Evolutionary conservation across 2,113 vertebrate species (phyloP).

Genomic region (Oryzias melastigma): DNA sequence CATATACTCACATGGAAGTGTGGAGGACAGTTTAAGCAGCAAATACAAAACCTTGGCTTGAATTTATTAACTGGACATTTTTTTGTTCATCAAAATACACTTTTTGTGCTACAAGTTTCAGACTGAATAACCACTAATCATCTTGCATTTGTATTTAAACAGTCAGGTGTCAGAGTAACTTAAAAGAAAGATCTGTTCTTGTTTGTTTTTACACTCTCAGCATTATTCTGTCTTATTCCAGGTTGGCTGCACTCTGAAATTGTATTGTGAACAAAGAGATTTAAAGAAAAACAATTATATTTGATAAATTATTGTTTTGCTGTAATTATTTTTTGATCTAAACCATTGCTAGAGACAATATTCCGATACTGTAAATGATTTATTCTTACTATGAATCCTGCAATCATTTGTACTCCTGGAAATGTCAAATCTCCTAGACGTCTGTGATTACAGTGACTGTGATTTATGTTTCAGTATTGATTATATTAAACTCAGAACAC

Average conservation of each 20-base stretch:
- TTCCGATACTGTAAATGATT: not conserved
- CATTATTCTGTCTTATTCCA: too few species aligned
- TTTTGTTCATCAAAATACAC: too few species aligned
- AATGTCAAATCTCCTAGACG: conserved; percentile 13
- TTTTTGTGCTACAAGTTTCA: too few species aligned
- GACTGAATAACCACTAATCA: too few species aligned
- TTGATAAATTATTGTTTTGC: conserved; percentile 52
- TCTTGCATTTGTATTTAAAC: too few species aligned
- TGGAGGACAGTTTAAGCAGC: too few species aligned
- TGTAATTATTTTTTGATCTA: not conserved
- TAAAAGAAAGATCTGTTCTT: too few species aligned
- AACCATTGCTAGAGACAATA: conserved; percentile 6
- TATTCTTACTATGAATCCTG: conserved; percentile 9
- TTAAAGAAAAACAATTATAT: conserved; percentile 33
- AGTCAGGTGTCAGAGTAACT: too few species aligned
- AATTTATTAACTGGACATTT: too few species aligned
- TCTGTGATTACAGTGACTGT: conserved; percentile 28
- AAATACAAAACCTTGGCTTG: too few species aligned
- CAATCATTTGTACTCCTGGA: not conserved
- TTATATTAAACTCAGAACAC: conserved; percentile 22
- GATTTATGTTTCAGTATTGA: conserved; percentile 37
- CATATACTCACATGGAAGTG: too few species aligned
- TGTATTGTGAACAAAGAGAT: conserved; percentile 9
- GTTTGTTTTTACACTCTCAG: too few species aligned
- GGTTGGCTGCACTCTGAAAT: conserved; percentile 5